phyloP scores from a whole-genome alignment of 1,140 invertebrate genomes.

The Solen grandis region DNA sequence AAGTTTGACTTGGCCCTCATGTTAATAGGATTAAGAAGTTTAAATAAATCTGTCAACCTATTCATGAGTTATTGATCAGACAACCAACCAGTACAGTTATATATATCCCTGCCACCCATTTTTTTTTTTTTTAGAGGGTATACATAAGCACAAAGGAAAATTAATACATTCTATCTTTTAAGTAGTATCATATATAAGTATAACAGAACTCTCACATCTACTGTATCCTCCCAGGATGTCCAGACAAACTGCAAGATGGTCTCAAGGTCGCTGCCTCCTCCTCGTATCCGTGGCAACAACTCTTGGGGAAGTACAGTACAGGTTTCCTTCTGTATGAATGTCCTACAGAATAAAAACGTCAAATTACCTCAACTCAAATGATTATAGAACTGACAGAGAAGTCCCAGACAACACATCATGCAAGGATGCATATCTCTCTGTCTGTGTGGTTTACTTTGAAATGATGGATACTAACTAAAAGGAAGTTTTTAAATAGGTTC shows the following conservation, averaged over 20 bases:
- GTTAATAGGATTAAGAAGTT: too few relatives aligned
- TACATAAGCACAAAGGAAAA: too few relatives aligned
- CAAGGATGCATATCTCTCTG: neutral
- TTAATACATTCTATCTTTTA: too few relatives aligned
- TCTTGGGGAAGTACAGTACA: neutral
- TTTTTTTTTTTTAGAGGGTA: too few relatives aligned
- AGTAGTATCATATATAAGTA: slow-evolving; percentile 7
- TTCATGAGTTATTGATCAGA: too few relatives aligned
- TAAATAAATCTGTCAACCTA: too few relatives aligned
- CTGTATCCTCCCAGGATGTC: slow-evolving; percentile 74
- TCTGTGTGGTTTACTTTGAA: neutral
- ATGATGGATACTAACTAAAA: neutral
- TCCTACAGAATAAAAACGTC: neutral
- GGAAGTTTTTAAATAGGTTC: neutral
- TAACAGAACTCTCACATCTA: slow-evolving; percentile 68
- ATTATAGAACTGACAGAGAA: too few relatives aligned
- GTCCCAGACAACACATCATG: too few relatives aligned
- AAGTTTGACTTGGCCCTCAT: too few relatives aligned
- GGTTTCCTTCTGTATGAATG: neutral
- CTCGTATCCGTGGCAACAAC: slow-evolving; percentile 20
- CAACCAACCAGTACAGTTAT: too few relatives aligned
- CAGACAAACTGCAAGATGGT: slow-evolving; percentile 72
- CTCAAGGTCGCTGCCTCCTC: slow-evolving; percentile 56
- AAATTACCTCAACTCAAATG: too few relatives aligned
- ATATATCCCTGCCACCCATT: too few relatives aligned